Evolutionary conservation across 2,888 invertebrate species (phyloP), one percentile per base, ranked within the genome.

Genomic region (Hirtodrosophila cameraria): DNA sequence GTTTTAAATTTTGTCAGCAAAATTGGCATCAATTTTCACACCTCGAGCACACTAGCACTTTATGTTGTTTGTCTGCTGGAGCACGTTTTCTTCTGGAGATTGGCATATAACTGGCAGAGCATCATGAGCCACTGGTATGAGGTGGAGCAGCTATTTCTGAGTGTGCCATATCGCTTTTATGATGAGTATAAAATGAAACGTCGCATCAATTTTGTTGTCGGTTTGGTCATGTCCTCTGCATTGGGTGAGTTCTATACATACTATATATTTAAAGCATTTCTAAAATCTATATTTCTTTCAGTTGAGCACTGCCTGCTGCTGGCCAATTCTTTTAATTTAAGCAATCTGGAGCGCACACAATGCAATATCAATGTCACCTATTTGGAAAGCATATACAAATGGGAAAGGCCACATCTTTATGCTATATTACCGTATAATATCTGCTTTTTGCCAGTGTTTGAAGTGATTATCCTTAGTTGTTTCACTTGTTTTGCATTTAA

Each of bases 81-180:
- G 52, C 90, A 87, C 18, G 31, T 90, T 4, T 85, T 71, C 68
- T 84, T 90, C 36, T 90, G 90, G 90, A 77, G 85, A 46, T 59
- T 91, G 69, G 90, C 90, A 7, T 69, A 62, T n/a, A 87, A 86
- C 18, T 91, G 91, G 91, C 88, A 86, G 16, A 58, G 55, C 9
- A 80, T 91, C 3, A 89, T 90, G 69, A 45, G 60, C 1, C 62
- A 69, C 7, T 91, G 91, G 90, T 64, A 79, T 8, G 72, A 78
- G 9, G 87, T 83, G 7, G 91, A 91, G 42, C 71, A 88, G 53
- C 75, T 90, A n/a, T 91, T 91, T 31, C 67, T 89, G 1, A 77
- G 72, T 15, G 58, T 82, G 2, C 89, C 90, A 1, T 91, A 91
- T 81, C 81, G 87, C 5, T 69, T 87, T 23, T 88, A 88, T 38